A percentile compares a stretch with the other conserved stretches of the same genome.
phyloP scores from a whole-genome alignment of 2,113 vertebrate genomes.

The Pleuronectes platessa region DNA sequence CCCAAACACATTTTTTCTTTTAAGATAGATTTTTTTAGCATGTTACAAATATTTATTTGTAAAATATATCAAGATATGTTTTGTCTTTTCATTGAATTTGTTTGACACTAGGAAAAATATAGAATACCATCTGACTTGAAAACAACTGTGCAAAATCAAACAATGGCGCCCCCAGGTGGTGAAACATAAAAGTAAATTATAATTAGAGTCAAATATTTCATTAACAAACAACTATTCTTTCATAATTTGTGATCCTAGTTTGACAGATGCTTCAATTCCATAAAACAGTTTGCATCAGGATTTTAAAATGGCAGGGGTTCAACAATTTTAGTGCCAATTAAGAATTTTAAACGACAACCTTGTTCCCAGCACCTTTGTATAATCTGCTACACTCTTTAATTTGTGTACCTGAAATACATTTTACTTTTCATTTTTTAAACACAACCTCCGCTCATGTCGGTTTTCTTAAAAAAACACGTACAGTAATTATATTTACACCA shows the following conservation, averaged over 20 bases:
- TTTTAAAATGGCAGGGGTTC: not conserved
- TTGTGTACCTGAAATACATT: not conserved
- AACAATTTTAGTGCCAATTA: not conserved
- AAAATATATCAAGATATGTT: not conserved
- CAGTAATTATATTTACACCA: not conserved
- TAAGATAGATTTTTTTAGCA: not conserved
- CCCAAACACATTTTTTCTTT: not conserved
- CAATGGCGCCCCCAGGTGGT: constrained; percentile 12
- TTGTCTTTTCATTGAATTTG: constrained; percentile 10
- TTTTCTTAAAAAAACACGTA: not conserved
- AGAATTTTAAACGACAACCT: not conserved
- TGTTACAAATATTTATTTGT: not conserved
- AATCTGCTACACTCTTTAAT: not conserved
- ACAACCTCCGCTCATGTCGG: not conserved
- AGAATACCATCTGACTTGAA: not conserved
- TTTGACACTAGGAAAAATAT: constrained; percentile 4
- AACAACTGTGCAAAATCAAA: not conserved
- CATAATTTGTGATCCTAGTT: not conserved
- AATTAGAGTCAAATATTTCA: too few species aligned
- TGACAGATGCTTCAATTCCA: not conserved
- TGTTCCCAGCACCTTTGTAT: not conserved
- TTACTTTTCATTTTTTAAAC: not conserved
- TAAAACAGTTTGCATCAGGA: too few species aligned
- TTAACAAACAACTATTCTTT: too few species aligned
- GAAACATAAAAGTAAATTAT: not conserved